Percentiles rank a stretch among this genome's conserved stretches.
These are phyloP conservation scores for Melanogrammus aeglefinus DNA, from an alignment of 2,797 vertebrate species.

Conservation along the genomic window DNA sequence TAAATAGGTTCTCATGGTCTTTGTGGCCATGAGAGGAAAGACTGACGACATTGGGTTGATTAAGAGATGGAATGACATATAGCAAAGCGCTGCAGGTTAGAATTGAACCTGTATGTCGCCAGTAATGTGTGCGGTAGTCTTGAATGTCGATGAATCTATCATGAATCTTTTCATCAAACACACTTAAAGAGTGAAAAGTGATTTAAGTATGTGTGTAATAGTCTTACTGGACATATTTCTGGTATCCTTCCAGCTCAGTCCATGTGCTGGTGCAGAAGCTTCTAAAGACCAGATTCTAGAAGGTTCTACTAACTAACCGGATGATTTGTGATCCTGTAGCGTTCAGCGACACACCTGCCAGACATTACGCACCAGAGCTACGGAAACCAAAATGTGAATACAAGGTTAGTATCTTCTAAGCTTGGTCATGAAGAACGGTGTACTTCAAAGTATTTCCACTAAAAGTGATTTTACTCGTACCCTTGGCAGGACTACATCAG, in stretches of 20 bases:
- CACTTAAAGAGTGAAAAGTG: too few relatives aligned
- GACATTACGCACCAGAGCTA: conserved; percentile 85
- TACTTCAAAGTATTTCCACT: background rate
- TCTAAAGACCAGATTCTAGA: background rate
- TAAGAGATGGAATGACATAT: background rate
- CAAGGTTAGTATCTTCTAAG: conserved; percentile 71
- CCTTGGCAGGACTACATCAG: conserved; percentile 80
- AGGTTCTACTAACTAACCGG: background rate
- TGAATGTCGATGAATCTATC: too few relatives aligned
- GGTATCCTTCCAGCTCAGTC: background rate
- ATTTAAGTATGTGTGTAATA: too few relatives aligned
- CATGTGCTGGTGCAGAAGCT: background rate
- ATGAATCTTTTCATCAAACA: too few relatives aligned
- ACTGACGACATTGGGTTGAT: background rate
- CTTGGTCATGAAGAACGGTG: background rate
- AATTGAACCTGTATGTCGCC: background rate
- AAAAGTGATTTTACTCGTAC: background rate
- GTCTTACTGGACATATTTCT: too few relatives aligned
- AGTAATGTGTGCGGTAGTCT: background rate
- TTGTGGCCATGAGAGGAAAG: background rate
- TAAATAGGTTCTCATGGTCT: background rate
- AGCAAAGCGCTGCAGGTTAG: background rate
- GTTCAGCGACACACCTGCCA: conserved; percentile 72
- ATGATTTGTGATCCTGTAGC: conserved; percentile 58
- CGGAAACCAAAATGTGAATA: conserved; percentile 86